Evolutionary conservation across 2,797 vertebrate species (phyloP).

Genomic region (Peromyscus eremicus): DNA sequence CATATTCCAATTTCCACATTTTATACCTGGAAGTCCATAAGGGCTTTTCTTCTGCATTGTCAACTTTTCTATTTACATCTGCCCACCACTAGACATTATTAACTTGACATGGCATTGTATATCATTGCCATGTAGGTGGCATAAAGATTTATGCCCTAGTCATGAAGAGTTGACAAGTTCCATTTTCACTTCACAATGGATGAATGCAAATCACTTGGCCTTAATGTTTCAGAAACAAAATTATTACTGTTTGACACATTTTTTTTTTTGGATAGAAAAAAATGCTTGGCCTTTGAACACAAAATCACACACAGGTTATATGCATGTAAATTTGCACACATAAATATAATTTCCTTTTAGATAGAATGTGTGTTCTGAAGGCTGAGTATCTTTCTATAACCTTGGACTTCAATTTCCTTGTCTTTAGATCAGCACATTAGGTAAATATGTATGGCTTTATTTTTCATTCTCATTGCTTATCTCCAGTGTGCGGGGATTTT

Average conservation of each 20-base stretch:
- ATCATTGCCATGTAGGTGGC: conserved; percentile 79
- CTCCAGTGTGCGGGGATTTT: conserved; percentile 32
- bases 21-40: conserved; percentile 65
- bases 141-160: conserved; percentile 83
- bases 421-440: conserved; percentile 60
- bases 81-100: conserved; percentile 75
- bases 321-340: background rate
- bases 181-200: conserved; percentile 81
- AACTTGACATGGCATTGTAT: conserved; percentile 67
- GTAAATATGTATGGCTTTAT: conserved; percentile 49
- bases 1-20: conserved; percentile 73
- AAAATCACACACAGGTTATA: background rate
- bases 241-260: conserved; percentile 61
- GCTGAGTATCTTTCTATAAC: background rate
- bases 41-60: conserved; percentile 65
- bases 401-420: conserved; percentile 31
- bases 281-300: conserved; percentile 33
- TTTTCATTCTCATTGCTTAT: conserved; percentile 69
- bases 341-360: background rate
- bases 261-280: conserved; percentile 62
- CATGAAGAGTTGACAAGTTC: conserved; percentile 82
- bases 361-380: conserved; percentile 25
- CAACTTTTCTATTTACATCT: conserved; percentile 80
- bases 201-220: conserved; percentile 79
- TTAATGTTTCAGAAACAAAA: conserved; percentile 83